These are phyloP conservation scores for Diadegma fenestrale DNA, from an alignment of 2,888 invertebrate species.

Conservation along the genomic window DNA sequence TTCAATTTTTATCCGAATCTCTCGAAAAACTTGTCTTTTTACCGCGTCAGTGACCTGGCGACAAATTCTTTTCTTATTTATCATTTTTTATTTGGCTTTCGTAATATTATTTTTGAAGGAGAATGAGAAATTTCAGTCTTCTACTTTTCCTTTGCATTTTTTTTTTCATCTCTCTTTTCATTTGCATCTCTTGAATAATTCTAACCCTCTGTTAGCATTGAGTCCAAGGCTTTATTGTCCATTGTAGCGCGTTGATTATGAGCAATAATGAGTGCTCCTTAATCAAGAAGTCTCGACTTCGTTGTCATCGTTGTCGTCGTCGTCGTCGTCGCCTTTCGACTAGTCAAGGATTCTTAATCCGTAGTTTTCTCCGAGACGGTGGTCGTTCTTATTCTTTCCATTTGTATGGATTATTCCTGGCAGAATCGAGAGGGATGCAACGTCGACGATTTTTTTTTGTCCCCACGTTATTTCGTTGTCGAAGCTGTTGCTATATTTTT, in stretches of 20 bases:
- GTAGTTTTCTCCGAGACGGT: slow-evolving; percentile 78
- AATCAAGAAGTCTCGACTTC: slow-evolving; percentile 62
- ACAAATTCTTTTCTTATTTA: neutral
- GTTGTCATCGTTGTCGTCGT: slow-evolving; percentile 54
- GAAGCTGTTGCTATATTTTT: neutral
- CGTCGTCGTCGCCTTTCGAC: slow-evolving; percentile 62
- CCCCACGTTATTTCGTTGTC: neutral
- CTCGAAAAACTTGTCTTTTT: neutral
- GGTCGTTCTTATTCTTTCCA: slow-evolving; percentile 68
- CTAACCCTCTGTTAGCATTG: slow-evolving; percentile 1
- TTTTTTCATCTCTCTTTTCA: slow-evolving; percentile 19
- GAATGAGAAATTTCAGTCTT: slow-evolving; percentile 9
- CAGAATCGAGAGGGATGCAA: slow-evolving; percentile 11
- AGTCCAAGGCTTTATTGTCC: slow-evolving; percentile 40
- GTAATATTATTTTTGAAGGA: neutral
- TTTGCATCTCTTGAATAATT: slow-evolving; percentile 43
- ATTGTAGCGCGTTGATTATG: slow-evolving; percentile 81
- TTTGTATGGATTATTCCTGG: slow-evolving; percentile 1
- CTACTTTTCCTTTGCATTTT: slow-evolving; percentile 3
- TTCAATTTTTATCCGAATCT: neutral
- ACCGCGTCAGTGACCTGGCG: neutral
- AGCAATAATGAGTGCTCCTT: slow-evolving; percentile 80
- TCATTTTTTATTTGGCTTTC: slow-evolving; percentile 1
- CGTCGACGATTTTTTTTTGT: slow-evolving; percentile 1
- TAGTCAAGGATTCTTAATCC: slow-evolving; percentile 79